Evolutionary conservation across 2,888 invertebrate species (phyloP), one percentile per base, ranked within the genome.

Genomic region (Drosophila helvetica): DNA sequence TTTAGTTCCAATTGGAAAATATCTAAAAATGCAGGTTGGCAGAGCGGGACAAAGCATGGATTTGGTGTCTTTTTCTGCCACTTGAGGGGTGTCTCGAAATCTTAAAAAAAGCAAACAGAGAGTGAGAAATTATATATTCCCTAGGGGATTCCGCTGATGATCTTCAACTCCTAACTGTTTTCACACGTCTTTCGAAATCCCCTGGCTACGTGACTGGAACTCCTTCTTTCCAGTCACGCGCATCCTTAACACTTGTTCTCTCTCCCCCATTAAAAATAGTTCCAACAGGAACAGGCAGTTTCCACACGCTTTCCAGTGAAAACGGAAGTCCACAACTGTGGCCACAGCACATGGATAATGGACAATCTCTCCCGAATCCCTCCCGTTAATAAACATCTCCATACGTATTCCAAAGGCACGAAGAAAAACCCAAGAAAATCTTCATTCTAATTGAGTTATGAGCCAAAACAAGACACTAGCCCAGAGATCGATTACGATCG

Each of bases 201-300:
- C n/a, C 7, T n/a, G n/a, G 48, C 56, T 43, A 69, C 70, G 70
- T 70, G 67, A 53, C 47, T 43, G 38, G 42, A 8, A 33, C 59
- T 58, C 47, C 30, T 42, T 7, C 6, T 42, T 58, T 52, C 59
- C 70, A 70, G 82, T 82, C 86, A 87, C 82, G 82, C 80, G 79
- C 82, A 81, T 83, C 85, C 86, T 79, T 88, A 74, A 86, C 86
- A 85, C 88, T 87, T 85, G 75, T 86, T 72, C 71, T 2, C n/a
- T 3, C 45, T 18, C n/a, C n/a, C n/a, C n/a, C n/a, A n/a, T n/a
- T n/a, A n/a, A n/a, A n/a, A n/a, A n/a, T 62, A 68, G 50, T 57
- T 55, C 22, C 27, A 57, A 59, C 72, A 85, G 83, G 82, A 82
- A 87, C 80, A 73, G 30, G 6, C 57, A 68, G 38, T 77, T 74